Conservation (phyloP, 2,888 invertebrate species). For the Campopleginae sp. region DNA sequence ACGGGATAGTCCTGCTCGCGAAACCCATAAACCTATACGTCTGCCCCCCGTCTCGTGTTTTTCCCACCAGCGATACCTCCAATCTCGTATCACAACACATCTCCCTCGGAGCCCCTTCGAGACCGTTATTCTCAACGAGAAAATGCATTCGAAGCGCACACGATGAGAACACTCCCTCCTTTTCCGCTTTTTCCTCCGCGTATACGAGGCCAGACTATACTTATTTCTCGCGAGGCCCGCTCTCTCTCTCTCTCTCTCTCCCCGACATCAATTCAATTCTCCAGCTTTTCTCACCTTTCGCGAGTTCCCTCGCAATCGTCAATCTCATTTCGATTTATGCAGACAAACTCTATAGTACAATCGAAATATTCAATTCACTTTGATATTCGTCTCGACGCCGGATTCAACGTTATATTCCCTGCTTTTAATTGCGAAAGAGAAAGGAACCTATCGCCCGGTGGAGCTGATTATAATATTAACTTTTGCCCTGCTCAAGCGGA, state of each 20-base stretch:
- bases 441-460: background rate
- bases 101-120: conserved; percentile 55
- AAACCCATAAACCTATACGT: conserved; percentile 81
- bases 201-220: conserved; percentile 34
- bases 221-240: conserved; percentile 31
- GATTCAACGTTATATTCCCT: conserved; percentile 6
- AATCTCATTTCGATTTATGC: conserved; percentile 10
- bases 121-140: conserved; percentile 70
- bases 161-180: conserved; percentile 19
- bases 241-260: conserved; percentile 32
- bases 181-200: background rate
- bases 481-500: background rate
- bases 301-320: conserved; percentile 12
- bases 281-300: conserved; percentile 25
- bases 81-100: conserved; percentile 63
- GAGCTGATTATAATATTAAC: background rate
- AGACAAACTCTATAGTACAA: background rate
- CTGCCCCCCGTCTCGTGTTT: conserved; percentile 68
- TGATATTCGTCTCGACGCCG: conserved; percentile 2
- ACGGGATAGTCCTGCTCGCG: conserved; percentile 80
- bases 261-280: conserved; percentile 43
- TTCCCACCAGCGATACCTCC: conserved; percentile 64
- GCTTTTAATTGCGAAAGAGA: conserved; percentile 10
- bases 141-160: conserved; percentile 66
- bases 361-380: conserved; percentile 49